Base-by-base conservation (phyloP, 53 echinoderm and acorn worm species). In the Echinarachnius parma region DNA sequence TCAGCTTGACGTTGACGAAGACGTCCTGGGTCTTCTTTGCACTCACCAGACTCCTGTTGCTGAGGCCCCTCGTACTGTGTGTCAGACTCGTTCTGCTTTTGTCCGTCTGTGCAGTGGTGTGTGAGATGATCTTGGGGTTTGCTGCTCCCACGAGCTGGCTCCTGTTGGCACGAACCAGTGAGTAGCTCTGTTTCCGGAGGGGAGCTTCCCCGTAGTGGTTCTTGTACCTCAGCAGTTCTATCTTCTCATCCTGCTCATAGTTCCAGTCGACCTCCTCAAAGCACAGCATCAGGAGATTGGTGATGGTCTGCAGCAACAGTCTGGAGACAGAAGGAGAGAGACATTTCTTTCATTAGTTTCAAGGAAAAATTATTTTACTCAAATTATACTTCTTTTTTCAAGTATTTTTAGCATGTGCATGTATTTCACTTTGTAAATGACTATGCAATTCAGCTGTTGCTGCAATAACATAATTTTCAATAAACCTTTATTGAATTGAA, bases 241-340 rank as follows among this genome's bases (percentile, higher is more conserved):
- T 91, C 63, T 96, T 96, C 55, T 96, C 96, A 7, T 82, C 75
- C 31, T 87, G 91, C 28, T 75, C 75, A 42, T 96, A 96, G 57
- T 96, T 85, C 96, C 96, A 96, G 16, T 87, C 68, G 0, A 96
- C 91, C 49, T 90, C 91, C 68, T 96, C 96, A 85, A 95, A 95
- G 80, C 87, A 88, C 14, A 98, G 67, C n/a, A 98, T 83, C 16
- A 92, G 64, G 0, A 98, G 80, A 48, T 87, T 98, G 75, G 92
- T 98, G 49, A 98, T 80, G 25, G 98, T 98, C 34, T 92, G 82
- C n/a, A 98, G 77, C 21, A 87, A 76, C 52, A 98, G 35, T 48
- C 98, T 92, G 82, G 10, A 60, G 25, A n/a, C n/a, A n/a, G n/a
- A n/a, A n/a, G n/a, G n/a, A n/a, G n/a, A n/a, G n/a, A n/a, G n/a